A percentile compares a stretch with the other conserved stretches of the same genome.
phyloP scores from a whole-genome alignment of 1,140 invertebrate genomes.

The Plodia interpunctella region DNA sequence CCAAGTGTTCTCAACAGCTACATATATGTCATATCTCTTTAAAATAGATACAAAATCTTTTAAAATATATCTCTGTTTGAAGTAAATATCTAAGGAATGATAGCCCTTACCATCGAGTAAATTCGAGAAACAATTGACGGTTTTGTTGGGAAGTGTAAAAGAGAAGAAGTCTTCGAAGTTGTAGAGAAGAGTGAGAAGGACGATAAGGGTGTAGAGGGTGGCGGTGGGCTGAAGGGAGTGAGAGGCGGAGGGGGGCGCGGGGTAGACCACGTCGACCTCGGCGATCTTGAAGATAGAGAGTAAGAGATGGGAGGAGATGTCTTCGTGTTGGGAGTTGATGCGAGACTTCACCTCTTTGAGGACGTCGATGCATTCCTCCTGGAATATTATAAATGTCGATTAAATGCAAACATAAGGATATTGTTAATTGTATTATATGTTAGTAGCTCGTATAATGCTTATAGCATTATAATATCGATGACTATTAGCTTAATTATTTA shows the following conservation, averaged over 20 bases:
- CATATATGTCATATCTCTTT: slow-evolving; percentile 52
- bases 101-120: slow-evolving; percentile 38
- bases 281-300: slow-evolving; percentile 94
- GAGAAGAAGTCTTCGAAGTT: slow-evolving; percentile 30
- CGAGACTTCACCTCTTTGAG: slow-evolving; percentile 88
- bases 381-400: too few species aligned
- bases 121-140: slow-evolving; percentile 65
- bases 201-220: slow-evolving; percentile 46
- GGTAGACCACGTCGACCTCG: slow-evolving; percentile 88
- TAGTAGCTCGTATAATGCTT: too few species aligned
- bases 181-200: slow-evolving; percentile 46
- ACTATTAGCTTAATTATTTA: too few species aligned
- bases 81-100: slow-evolving; percentile 40
- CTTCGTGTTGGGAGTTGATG: slow-evolving; percentile 89
- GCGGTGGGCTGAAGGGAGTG: slow-evolving; percentile 37
- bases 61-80: slow-evolving; percentile 56
- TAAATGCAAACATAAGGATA: too few species aligned
- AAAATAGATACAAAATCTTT: slow-evolving; percentile 66
- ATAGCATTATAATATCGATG: too few species aligned
- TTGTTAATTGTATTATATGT: too few species aligned
- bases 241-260: slow-evolving; percentile 59
- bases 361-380: slow-evolving; percentile 90
- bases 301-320: slow-evolving; percentile 89
- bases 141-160: slow-evolving; percentile 28
- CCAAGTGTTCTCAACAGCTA: slow-evolving; percentile 46